Base-by-base conservation (phyloP, 2,797 vertebrate genomes). In the Peromyscus eremicus region DNA sequence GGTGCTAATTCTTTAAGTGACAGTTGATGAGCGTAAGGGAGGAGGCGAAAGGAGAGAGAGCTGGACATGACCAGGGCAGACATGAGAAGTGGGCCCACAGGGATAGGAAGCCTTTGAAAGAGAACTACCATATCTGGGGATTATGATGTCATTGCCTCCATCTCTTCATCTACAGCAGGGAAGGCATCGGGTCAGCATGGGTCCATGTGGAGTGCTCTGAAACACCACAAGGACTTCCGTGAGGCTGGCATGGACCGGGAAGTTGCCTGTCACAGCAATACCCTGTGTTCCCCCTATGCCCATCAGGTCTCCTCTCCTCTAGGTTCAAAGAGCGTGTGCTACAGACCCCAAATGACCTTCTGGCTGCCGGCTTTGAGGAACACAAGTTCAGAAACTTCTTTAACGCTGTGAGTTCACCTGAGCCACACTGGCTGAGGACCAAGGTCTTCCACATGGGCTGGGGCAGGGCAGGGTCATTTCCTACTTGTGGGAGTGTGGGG, bases 291-390 rank as follows among this genome's bases (percentile, higher is more conserved):
- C 34, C 80, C 46, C 43, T 13, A 0, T 85, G 46, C 89, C 34
- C 64, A 57, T 60, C 52, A 0, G 60, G 32, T 84, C 46, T 80
- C 4, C 34, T 92, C 66, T 71, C 62, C 88, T 84, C 62, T 55
- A 98, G 98, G 94, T 98, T 98, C 95, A 98, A 98, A 95, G 97
- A 98, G 27, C 96, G 46, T 8, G 96, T 99, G 0, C 95, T 98
- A 46, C 97, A 98, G 93, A 99, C 98, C 91, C 95, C 97, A 7
- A 86, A 96, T 12, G 94, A 98, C 49, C 98, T 99, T 2, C 94
- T 98, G 37, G 85, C 98, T 46, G 98, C 98, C 4, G 99, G 98
- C 70, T 98, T 99, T 95, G 97, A 98, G 29, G 98, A 99, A 92
- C 97, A 97, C 87, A 97, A 95, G 81, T 99, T 99, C 98, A 98